Evolutionary conservation across 2,797 vertebrate genomes (phyloP), one percentile per base, ranked within the genome.

Genomic region (Rhadinocentrus ornatus): DNA sequence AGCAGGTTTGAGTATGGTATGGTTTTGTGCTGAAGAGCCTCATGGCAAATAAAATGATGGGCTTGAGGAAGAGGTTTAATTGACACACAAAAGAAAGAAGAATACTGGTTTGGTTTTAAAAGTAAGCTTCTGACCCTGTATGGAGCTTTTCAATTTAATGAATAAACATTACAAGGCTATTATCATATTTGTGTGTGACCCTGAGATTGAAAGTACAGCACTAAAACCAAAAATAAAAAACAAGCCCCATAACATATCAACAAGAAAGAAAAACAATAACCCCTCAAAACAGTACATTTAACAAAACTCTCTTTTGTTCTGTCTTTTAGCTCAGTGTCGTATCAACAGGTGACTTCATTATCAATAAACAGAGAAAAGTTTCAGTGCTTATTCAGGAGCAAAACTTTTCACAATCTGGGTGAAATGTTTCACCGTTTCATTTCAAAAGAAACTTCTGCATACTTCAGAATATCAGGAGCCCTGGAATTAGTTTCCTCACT

Each of bases 1-100:
- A 93, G 61, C 65, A 78, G 83, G 71, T 86, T 89, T 83, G 83
- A 77, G 86, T 81, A 79, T 78, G 67, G 86, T 81, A 79, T 78
- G 67, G 78, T 83, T 82, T 86, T 81, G 73, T 81, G 73, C 72
- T 62, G 34, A 79, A 72, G 72, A 82, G 66, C 58, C 62, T 76
- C 56, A 58, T 69, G 78, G 69, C 82, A 66, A 86, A 87, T 77
- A 56, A 86, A 81, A 78, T 59, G 29, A 67, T 64, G 20, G 15
- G 59, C 11, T 50, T 31, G 15, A 53, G 50, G 54, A 66, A 59
- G 34, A 15, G 15, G 41, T 31, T 75, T 83, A 58, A 75, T 15
- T 59, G 62, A 68, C 34, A 62, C 35, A 34, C 56, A n/a, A 59
- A 29, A 63, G 34, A 35, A 61, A 15, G 55, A 53, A 6, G 18